Percentiles rank a stretch among this genome's conserved stretches.
Evolutionary conservation across 35 echinoderm and acorn worm species (phyloP).

Genomic region (Apostichopus parvimensis): DNA sequence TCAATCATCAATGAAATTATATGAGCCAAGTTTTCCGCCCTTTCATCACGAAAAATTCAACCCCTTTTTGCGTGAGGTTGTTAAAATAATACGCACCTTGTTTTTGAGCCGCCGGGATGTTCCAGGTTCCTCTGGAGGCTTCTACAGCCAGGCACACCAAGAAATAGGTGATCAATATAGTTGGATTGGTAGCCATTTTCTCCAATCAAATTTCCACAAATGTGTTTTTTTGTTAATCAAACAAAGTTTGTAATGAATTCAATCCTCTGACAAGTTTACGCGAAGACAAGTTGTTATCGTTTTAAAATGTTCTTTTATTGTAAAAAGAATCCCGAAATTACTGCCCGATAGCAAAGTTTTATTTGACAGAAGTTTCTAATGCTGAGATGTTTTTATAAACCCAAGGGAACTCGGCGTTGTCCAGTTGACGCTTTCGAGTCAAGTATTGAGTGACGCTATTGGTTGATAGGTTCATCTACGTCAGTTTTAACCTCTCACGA

Average conservation of each 20-base stretch:
- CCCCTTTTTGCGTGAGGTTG: too few species aligned
- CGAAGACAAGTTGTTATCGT: neutral
- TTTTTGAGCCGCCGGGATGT: conserved; percentile 12
- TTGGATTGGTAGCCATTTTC: neutral
- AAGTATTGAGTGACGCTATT: neutral
- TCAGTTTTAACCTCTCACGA: neutral
- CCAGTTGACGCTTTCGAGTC: neutral
- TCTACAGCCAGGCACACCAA: neutral
- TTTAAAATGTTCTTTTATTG: neutral
- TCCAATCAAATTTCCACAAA: neutral
- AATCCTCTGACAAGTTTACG: neutral
- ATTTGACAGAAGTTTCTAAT: neutral
- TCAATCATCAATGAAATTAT: too few species aligned
- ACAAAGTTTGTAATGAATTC: neutral
- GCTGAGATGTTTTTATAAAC: conserved; percentile 7
- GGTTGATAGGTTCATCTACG: neutral
- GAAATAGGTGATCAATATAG: neutral
- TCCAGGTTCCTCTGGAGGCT: neutral
- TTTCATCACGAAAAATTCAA: too few species aligned
- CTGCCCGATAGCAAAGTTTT: neutral
- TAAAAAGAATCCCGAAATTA: neutral
- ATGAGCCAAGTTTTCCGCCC: too few species aligned
- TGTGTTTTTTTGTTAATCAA: neutral
- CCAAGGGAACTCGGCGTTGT: conserved; percentile 11
- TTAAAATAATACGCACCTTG: conserved; percentile 9